These are phyloP conservation scores for Xyrauchen texanus DNA, from an alignment of 2,113 vertebrate genomes.

Conservation along the genomic window DNA sequence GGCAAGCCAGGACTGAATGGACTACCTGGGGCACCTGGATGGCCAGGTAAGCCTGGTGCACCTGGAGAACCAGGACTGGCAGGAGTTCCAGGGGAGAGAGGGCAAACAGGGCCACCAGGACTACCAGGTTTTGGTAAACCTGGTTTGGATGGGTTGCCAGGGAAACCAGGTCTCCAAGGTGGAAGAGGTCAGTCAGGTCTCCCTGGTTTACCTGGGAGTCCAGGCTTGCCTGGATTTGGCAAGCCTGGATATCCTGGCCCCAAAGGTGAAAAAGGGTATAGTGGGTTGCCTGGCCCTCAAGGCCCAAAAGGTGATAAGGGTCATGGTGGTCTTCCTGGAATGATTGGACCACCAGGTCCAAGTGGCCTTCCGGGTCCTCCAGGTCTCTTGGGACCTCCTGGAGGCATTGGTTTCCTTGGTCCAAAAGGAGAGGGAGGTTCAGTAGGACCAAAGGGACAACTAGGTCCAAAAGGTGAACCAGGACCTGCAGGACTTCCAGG, in stretches of 20 bases:
- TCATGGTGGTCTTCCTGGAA: slow-evolving; percentile 80
- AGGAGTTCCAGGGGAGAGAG: slow-evolving; percentile 80
- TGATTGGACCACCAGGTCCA: slow-evolving; percentile 81
- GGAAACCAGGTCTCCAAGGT: slow-evolving; percentile 84
- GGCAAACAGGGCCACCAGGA: slow-evolving; percentile 83
- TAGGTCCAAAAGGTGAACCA: slow-evolving; percentile 82
- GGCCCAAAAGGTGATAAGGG: slow-evolving; percentile 90
- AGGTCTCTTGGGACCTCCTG: slow-evolving; percentile 84
- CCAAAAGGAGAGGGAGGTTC: slow-evolving; percentile 85
- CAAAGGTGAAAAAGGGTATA: slow-evolving; percentile 86
- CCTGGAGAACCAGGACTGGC: slow-evolving; percentile 81
- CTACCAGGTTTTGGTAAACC: slow-evolving; percentile 87
- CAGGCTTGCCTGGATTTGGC: slow-evolving; percentile 85
- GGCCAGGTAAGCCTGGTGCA: slow-evolving; percentile 82
- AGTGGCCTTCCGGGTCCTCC: slow-evolving; percentile 86
- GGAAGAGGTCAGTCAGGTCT: slow-evolving; percentile 77
- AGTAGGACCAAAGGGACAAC: slow-evolving; percentile 79
- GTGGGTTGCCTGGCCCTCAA: slow-evolving; percentile 79
- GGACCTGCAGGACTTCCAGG: slow-evolving; percentile 87
- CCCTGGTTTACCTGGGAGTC: slow-evolving; percentile 82
- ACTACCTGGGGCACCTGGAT: slow-evolving; percentile 85
- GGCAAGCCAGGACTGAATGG: slow-evolving; percentile 88
- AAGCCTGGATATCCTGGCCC: slow-evolving; percentile 89
- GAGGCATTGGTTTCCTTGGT: slow-evolving; percentile 85
- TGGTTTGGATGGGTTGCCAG: slow-evolving; percentile 85